Conservation (phyloP, 1,140 invertebrate species). For the Sipha flava region DNA sequence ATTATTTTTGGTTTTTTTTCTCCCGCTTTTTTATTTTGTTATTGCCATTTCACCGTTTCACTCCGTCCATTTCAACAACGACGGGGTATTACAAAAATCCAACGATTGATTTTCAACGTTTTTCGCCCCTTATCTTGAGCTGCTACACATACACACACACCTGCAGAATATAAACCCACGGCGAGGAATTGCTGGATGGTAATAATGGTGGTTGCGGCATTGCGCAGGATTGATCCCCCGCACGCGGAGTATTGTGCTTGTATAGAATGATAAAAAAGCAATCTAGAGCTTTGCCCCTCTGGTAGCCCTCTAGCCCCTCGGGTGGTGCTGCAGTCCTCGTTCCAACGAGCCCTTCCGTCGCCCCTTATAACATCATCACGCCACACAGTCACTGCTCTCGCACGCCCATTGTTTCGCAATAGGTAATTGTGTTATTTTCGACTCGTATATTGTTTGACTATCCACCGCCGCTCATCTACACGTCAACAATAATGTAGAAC, state of each 20-base stretch:
- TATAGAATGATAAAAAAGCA: constrained; percentile 31
- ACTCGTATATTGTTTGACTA: background rate
- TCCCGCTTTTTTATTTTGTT: no score
- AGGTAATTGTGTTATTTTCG: constrained; percentile 31
- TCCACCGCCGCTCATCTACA: background rate
- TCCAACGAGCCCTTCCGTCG: background rate
- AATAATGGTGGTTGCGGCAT: background rate
- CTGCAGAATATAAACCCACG: background rate
- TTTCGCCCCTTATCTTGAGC: background rate
- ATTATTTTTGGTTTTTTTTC: background rate
- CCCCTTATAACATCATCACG: background rate
- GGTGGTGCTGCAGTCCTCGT: background rate
- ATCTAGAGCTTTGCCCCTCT: constrained; percentile 5
- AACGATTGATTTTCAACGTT: constrained; percentile 23
- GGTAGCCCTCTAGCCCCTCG: background rate
- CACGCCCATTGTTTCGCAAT: constrained; percentile 8
- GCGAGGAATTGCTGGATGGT: background rate
- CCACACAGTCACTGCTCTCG: background rate
- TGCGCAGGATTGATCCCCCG: background rate
- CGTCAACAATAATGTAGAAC: background rate
- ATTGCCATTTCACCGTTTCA: background rate
- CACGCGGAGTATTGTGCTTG: background rate
- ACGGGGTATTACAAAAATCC: background rate
- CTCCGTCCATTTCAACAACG: background rate
- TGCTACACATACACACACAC: background rate